Conservation (phyloP, 2,888 invertebrate species). For the Abrostola triplasia region DNA sequence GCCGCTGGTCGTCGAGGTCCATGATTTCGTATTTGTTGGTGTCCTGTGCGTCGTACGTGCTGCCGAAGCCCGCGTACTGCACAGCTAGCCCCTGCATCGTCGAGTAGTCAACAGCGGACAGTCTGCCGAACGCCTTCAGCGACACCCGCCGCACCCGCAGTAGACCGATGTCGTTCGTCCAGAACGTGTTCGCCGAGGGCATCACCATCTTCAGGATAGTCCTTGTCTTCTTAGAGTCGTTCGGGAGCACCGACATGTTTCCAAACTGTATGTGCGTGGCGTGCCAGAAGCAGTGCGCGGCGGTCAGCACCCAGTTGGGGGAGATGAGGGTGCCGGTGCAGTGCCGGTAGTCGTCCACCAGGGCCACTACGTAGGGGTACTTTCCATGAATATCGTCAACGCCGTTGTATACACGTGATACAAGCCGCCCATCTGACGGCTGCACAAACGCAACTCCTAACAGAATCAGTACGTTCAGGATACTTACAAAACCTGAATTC, state of each 20-base stretch:
- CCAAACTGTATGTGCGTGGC: conserved; percentile 1
- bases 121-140: conserved; percentile 6
- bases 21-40: neutral
- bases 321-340: conserved; percentile 34
- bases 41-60: neutral
- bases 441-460: neutral
- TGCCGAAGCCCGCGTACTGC: conserved; percentile 14
- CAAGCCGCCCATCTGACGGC: neutral
- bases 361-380: conserved; percentile 12
- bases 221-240: conserved; percentile 1
- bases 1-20: conserved; percentile 9
- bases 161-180: conserved; percentile 15
- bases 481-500: neutral
- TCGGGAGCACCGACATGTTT: conserved; percentile 1
- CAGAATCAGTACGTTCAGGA: neutral
- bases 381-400: neutral
- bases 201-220: conserved; percentile 4
- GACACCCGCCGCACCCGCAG: conserved; percentile 14
- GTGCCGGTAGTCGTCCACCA: neutral
- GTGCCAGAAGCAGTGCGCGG: conserved; percentile 15
- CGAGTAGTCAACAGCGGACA: conserved; percentile 14
- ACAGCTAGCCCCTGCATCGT: conserved; percentile 9
- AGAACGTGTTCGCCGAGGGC: neutral
- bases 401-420: neutral
- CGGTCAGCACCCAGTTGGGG: conserved; percentile 34